phyloP scores from a whole-genome alignment of 2,113 vertebrate species.

The Urocitellus parryii region DNA sequence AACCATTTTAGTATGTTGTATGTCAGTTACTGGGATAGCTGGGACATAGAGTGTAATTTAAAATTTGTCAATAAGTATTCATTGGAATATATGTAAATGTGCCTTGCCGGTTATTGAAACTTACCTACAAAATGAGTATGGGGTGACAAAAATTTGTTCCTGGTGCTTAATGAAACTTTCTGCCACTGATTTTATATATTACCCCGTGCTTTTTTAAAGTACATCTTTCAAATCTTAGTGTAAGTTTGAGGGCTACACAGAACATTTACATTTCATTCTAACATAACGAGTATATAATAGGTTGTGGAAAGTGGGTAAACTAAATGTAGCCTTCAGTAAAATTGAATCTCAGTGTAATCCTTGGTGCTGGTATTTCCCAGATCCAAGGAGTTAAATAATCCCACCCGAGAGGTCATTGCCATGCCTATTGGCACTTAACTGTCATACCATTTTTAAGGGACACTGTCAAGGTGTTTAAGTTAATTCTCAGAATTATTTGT shows the following conservation, averaged over 20 bases:
- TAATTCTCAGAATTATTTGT: slow-evolving; percentile 82
- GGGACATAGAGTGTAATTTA: slow-evolving; percentile 92
- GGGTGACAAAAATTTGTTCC: slow-evolving; percentile 88
- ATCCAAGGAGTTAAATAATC: slow-evolving; percentile 89
- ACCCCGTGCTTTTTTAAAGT: slow-evolving; percentile 88
- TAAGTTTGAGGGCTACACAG: slow-evolving; percentile 86
- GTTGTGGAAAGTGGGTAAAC: slow-evolving; percentile 86
- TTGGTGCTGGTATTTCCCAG: slow-evolving; percentile 90
- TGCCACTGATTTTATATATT: slow-evolving; percentile 87
- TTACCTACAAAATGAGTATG: slow-evolving; percentile 87
- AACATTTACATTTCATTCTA: slow-evolving; percentile 85
- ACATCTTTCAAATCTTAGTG: slow-evolving; percentile 83
- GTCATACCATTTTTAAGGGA: slow-evolving; percentile 91
- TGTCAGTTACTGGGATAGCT: slow-evolving; percentile 93
- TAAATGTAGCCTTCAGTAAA: slow-evolving; percentile 91
- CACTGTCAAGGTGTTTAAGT: slow-evolving; percentile 91
- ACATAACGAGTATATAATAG: slow-evolving; percentile 84
- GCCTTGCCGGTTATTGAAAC: slow-evolving; percentile 91
- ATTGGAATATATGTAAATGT: slow-evolving; percentile 94
- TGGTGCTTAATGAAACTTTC: slow-evolving; percentile 86
- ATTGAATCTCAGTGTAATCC: slow-evolving; percentile 90
- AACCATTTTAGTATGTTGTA: slow-evolving; percentile 93
- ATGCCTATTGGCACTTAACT: slow-evolving; percentile 91
- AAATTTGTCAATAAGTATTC: slow-evolving; percentile 92
- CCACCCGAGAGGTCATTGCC: slow-evolving; percentile 90